phyloP scores from a whole-genome alignment of 2,888 invertebrate species.

The Calliopum simillimum region DNA sequence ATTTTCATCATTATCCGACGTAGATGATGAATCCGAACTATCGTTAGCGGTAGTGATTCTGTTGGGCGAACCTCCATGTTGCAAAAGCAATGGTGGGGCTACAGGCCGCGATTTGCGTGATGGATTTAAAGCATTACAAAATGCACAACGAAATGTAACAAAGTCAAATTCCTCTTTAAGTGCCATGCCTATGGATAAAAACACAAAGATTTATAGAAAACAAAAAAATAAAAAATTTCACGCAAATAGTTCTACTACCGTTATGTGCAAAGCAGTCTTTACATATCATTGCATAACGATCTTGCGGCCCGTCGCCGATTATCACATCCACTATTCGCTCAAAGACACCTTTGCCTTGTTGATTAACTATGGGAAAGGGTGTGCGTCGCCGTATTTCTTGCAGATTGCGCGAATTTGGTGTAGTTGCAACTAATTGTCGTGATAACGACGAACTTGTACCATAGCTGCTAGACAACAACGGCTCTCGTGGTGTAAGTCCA shows the following conservation, averaged over 20 bases:
- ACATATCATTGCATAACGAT: constrained; percentile 96
- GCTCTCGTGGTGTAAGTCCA: constrained; percentile 33
- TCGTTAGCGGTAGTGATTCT: constrained; percentile 38
- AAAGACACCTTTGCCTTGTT: constrained; percentile 79
- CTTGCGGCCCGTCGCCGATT: constrained; percentile 94
- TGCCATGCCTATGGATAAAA: constrained; percentile 75
- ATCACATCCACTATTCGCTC: constrained; percentile 94
- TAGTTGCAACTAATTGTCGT: constrained; percentile 34
- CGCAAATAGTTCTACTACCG: constrained; percentile 70
- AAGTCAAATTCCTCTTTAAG: constrained; percentile 79
- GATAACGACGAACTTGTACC: neutral
- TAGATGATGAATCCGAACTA: constrained; percentile 52
- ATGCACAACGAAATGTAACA: constrained; percentile 89
- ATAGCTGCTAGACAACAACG: constrained; percentile 24
- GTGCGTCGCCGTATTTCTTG: constrained; percentile 60
- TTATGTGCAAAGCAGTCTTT: constrained; percentile 91
- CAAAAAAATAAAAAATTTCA: neutral
- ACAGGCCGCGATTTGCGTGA: constrained; percentile 87
- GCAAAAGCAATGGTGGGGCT: constrained; percentile 71
- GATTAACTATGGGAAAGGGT: constrained; percentile 66
- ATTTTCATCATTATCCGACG: constrained; percentile 48
- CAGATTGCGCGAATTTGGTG: constrained; percentile 41
- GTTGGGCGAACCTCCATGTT: constrained; percentile 28
- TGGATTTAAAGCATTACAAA: constrained; percentile 87
- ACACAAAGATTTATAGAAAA: neutral